Evolutionary conservation across 2,888 invertebrate genomes (phyloP), one percentile per base, ranked within the genome.

Genomic region (Salpingus planirostris): DNA sequence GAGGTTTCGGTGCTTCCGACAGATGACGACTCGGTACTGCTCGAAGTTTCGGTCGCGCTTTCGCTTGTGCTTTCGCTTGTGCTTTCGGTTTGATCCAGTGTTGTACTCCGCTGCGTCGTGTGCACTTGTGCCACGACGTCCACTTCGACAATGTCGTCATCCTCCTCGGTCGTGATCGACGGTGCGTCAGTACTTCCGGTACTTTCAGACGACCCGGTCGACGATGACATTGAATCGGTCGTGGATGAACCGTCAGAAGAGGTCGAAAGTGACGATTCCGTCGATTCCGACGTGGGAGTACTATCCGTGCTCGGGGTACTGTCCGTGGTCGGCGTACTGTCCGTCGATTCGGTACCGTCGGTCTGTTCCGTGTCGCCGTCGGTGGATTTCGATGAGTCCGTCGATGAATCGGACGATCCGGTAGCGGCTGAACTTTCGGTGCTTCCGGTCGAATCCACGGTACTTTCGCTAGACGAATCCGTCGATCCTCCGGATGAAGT

Each of bases 21-120:
- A 8, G 14, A 28, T 24, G 43, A 32, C 33, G 43, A 36, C 1
- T 26, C 29, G 5, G 42, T 42, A 13, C 40, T 47, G 11, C 38
- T 25, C 25, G 23, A 23, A 23, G 23, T 8, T 11, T 23, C 23
- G 8, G 5, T 18, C 4, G 4, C 10, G 23, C 31, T 39, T 13
- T 38, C 46, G 7, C 39, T 44, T 5, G 23, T 8, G 25, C 34
- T 34, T 23, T 22, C 26, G 13, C 23, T 23, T 11, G 23, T 23
- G 6, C 6, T 18, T 18, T 18, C 18, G 18, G 18, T 18, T n/a
- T n/a, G n/a, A n/a, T n/a, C n/a, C n/a, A n/a, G n/a, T n/a, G n/a
- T n/a, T n/a, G n/a, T n/a, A n/a, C n/a, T n/a, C n/a, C n/a, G n/a
- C n/a, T n/a, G n/a, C n/a, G n/a, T n/a, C n/a, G n/a, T n/a, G n/a